A percentile compares a stretch with the other conserved stretches of the same genome.
Conservation (phyloP, 1,140 invertebrate genomes). For the Pachyrhynchus sulphureomaculatus region DNA sequence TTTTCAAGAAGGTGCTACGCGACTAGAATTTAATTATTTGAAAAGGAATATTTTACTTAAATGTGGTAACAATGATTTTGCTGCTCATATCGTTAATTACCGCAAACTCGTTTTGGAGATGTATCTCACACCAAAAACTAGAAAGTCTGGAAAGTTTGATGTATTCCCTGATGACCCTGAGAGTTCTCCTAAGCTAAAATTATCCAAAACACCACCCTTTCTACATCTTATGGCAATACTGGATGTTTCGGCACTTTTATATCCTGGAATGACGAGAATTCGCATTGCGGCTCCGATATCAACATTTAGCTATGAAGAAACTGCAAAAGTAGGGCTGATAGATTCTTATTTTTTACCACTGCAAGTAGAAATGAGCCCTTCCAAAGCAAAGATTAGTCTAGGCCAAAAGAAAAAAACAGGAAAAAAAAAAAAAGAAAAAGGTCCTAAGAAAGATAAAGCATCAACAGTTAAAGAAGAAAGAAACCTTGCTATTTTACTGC, state of each 20-base stretch:
- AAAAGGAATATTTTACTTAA: conserved; percentile 36
- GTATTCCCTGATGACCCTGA: conserved; percentile 12
- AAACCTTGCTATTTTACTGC: conserved; percentile 17
- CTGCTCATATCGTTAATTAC: conserved; percentile 31
- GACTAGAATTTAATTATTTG: conserved; percentile 38
- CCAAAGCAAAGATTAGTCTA: conserved; percentile 12
- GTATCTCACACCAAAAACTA: conserved; percentile 27
- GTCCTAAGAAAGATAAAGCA: conserved; percentile 26
- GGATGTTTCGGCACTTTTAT: conserved; percentile 37
- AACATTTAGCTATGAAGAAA: conserved; percentile 42
- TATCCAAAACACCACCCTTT: conserved; percentile 13
- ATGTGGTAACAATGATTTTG: conserved; percentile 24
- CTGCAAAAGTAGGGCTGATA: conserved; percentile 31
- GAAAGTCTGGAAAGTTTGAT: conserved; percentile 3
- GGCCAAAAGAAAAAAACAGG: background rate
- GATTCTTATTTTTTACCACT: conserved; percentile 43
- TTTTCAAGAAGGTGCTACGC: conserved; percentile 14
- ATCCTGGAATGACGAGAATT: conserved; percentile 40
- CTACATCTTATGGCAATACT: conserved; percentile 43
- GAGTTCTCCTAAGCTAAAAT: background rate
- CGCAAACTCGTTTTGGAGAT: conserved; percentile 38
- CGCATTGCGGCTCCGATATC: conserved; percentile 36
- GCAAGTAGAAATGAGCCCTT: no score
- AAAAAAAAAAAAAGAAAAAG: conserved; percentile 29
- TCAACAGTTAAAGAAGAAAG: conserved; percentile 23